Percentiles rank a stretch among this genome's conserved stretches.
These are phyloP conservation scores for Phyllostomus hastatus DNA, from an alignment of 2,113 vertebrate species.

Conservation along the genomic window DNA sequence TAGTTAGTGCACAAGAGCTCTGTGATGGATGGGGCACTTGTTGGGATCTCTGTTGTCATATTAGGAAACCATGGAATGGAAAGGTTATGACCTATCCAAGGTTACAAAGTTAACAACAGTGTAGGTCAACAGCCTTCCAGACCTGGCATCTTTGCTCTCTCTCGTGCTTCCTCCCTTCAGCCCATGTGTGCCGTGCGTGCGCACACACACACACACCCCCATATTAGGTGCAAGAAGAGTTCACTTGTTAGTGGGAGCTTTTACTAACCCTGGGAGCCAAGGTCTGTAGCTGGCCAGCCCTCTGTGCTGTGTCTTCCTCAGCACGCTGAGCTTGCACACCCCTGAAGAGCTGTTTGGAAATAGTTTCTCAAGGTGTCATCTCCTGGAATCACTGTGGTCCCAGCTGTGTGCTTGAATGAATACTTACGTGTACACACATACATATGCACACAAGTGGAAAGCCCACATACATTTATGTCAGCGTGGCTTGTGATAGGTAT, in stretches of 20 bases:
- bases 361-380: background rate
- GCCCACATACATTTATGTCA: background rate
- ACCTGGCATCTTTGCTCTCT: background rate
- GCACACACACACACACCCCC: background rate
- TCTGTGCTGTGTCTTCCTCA: background rate
- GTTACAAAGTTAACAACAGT: background rate
- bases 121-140: background rate
- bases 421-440: background rate
- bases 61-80: background rate
- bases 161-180: background rate
- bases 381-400: background rate
- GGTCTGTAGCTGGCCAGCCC: background rate
- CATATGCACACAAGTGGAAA: background rate
- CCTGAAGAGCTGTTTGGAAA: background rate
- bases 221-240: background rate
- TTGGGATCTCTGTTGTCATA: background rate
- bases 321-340: background rate
- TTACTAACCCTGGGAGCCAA: background rate
- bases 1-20: background rate
- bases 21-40: background rate
- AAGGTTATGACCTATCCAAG: background rate
- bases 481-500: background rate
- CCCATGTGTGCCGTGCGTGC: background rate
- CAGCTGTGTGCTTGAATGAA: background rate
- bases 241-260: background rate